Evolutionary conservation across 2,113 vertebrate genomes (phyloP).

Genomic region (Triplophysa tibetana): DNA sequence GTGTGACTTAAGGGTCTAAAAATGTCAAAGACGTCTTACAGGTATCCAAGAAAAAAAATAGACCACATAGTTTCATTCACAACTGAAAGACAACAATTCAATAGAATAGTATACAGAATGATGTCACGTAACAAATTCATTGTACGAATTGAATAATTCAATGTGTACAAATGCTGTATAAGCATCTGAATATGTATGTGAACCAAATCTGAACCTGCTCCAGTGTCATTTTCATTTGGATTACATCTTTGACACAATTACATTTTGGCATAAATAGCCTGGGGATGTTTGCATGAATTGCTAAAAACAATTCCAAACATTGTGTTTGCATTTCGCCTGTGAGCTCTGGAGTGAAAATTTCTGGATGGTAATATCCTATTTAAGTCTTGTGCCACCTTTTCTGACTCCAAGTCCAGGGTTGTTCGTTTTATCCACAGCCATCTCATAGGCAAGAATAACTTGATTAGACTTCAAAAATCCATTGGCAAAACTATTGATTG

Average conservation of each 20-base stretch:
- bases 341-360: constrained; percentile 57
- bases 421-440: constrained; percentile 70
- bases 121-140: constrained; percentile 3
- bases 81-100: constrained; percentile 41
- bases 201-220: constrained; percentile 66
- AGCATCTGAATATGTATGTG: constrained; percentile 68
- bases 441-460: constrained; percentile 69
- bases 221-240: constrained; percentile 70
- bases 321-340: constrained; percentile 65
- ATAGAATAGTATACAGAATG: not conserved
- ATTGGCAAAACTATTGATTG: constrained; percentile 73
- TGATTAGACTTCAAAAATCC: constrained; percentile 65
- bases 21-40: too few species aligned
- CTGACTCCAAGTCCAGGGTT: constrained; percentile 58
- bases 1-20: too few species aligned
- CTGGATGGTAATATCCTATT: constrained; percentile 69
- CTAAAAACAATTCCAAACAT: constrained; percentile 68
- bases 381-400: constrained; percentile 66
- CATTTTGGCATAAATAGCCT: constrained; percentile 73
- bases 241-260: constrained; percentile 75
- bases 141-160: not conserved
- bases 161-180: constrained; percentile 16
- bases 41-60: not conserved
- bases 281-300: constrained; percentile 73
- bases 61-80: constrained; percentile 30